A percentile compares a stretch with the other conserved stretches of the same genome.
These are phyloP conservation scores for Pelagia noctiluca DNA, from an alignment of 30 jellyfish, hydroid and myxozoan genomes.

Conservation along the genomic window DNA sequence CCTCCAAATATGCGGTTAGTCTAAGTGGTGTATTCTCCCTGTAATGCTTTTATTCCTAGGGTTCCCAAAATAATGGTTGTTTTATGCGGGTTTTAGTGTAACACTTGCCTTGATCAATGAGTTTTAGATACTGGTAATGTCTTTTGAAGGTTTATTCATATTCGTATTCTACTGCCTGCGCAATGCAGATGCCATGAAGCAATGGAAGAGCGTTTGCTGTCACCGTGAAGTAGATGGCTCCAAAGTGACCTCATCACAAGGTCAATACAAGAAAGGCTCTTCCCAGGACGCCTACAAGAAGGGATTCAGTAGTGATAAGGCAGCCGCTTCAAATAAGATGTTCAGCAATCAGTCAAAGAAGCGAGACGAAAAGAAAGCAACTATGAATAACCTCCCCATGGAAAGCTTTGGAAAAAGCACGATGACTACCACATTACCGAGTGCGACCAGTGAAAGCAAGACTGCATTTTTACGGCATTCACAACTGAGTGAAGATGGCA, in stretches of 20 bases:
- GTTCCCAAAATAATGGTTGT: no score
- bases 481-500: no score
- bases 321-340: background rate
- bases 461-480: no score
- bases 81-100: no score
- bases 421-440: background rate
- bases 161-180: slow-evolving; percentile 50
- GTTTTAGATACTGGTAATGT: no score
- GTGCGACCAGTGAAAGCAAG: no score
- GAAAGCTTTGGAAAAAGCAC: background rate
- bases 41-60: no score
- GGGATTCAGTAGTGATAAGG: slow-evolving; percentile 1
- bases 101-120: no score
- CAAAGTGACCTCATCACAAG: background rate
- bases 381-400: background rate
- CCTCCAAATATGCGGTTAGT: no score
- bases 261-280: no score
- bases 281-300: background rate
- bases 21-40: no score
- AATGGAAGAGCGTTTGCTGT: slow-evolving; percentile 33
- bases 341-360: background rate
- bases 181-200: slow-evolving; percentile 30
- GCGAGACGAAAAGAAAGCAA: background rate
- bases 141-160: no score
- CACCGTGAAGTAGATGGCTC: background rate